Evolutionary conservation across 2,113 vertebrate species (phyloP).

Genomic region (Cebidichthys violaceus): DNA sequence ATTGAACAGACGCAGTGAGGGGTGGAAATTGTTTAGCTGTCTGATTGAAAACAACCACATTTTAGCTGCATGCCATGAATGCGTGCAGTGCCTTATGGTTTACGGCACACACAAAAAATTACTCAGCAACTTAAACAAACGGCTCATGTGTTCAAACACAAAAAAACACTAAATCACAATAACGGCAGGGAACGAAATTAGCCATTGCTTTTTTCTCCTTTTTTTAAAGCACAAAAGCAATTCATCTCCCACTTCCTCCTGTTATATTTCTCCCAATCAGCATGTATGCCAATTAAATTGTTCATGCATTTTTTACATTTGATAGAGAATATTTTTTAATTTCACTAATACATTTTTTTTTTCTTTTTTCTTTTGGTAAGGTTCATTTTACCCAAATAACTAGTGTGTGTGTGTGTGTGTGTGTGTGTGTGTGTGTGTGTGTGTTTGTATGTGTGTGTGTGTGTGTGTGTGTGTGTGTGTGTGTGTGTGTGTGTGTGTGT

Average conservation of each 20-base stretch:
- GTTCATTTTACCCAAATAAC: too few species aligned
- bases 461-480: too few species aligned
- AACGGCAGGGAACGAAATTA: constrained; percentile 65
- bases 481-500: too few species aligned
- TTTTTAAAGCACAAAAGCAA: constrained; percentile 43
- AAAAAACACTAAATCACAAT: constrained; percentile 34
- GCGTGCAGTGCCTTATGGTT: constrained; percentile 38
- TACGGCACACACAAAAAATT: constrained; percentile 77
- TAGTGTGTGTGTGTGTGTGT: too few species aligned
- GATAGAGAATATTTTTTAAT: constrained; percentile 2
- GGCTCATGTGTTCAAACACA: constrained; percentile 75
- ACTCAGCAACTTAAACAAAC: constrained; percentile 83
- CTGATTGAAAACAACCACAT: constrained; percentile 79
- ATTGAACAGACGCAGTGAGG: constrained; percentile 68
- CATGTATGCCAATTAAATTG: constrained; percentile 43
- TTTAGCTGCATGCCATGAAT: constrained; percentile 21
- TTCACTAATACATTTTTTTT: background rate
- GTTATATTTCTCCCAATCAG: constrained; percentile 35
- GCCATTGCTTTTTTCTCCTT: constrained; percentile 32
- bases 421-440: too few species aligned
- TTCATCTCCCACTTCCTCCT: constrained; percentile 31
- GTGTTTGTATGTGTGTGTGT: too few species aligned
- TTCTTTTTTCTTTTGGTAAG: background rate
- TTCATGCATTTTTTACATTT: constrained; percentile 34
- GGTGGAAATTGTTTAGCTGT: constrained; percentile 45